phyloP scores from a whole-genome alignment of 2,113 vertebrate species.

The Rhea americana region DNA sequence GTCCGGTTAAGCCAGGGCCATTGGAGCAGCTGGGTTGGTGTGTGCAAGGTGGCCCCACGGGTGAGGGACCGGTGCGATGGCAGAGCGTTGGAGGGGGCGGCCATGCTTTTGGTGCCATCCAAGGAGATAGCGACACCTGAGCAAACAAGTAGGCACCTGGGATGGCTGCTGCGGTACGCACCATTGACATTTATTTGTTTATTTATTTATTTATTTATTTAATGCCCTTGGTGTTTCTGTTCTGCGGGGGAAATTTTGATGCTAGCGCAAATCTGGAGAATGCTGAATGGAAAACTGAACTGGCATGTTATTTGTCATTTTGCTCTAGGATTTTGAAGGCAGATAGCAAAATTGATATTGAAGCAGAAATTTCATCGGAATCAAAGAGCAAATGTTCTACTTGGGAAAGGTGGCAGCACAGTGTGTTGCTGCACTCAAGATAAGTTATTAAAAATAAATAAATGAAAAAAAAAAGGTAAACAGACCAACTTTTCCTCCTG shows the following conservation, averaged over 20 bases:
- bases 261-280: not conserved
- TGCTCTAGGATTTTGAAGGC: not conserved
- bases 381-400: not conserved
- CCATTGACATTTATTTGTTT: not conserved
- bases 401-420: not conserved
- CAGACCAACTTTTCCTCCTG: too few relatives aligned
- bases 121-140: slow-evolving; percentile 17
- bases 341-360: not conserved
- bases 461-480: not conserved
- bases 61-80: accelerated
- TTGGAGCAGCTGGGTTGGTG: not conserved
- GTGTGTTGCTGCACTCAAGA: not conserved
- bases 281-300: not conserved
- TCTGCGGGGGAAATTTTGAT: not conserved
- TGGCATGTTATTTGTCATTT: not conserved
- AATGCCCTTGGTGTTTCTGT: accelerated
- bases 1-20: not conserved
- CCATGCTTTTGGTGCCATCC: not conserved
- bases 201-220: not conserved
- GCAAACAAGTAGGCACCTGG: not conserved
- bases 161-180: not conserved
- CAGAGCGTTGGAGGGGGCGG: accelerated
- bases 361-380: not conserved
- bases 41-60: not conserved
- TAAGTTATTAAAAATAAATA: not conserved